Conservation (phyloP, 2,113 vertebrate species). For the Myotis lucifugus region DNA sequence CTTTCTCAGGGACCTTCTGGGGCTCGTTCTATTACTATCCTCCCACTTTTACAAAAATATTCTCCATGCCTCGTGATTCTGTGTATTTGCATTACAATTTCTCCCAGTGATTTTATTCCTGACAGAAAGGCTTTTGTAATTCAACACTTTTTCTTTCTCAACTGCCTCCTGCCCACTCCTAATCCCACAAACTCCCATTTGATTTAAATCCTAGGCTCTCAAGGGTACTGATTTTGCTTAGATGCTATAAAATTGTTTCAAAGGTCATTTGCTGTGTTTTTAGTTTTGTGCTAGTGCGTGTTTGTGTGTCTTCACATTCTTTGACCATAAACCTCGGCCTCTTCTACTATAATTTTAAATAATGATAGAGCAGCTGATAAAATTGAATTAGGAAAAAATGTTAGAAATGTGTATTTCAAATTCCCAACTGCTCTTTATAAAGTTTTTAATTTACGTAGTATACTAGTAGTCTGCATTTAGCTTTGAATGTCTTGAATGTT, state of each 20-base stretch:
- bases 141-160: not conserved
- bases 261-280: not conserved
- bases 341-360: conserved; percentile 4
- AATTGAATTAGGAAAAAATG: not conserved
- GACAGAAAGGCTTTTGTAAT: not conserved
- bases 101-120: not conserved
- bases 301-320: not conserved
- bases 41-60: not conserved
- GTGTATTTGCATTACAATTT: not conserved
- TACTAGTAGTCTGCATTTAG: not conserved
- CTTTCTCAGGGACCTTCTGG: not conserved
- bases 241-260: not conserved
- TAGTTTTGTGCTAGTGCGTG: not conserved
- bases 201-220: not conserved
- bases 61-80: not conserved
- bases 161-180: not conserved
- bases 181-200: not conserved
- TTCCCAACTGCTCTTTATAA: not conserved
- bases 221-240: not conserved
- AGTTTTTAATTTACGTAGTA: not conserved
- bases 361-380: not conserved
- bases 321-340: not conserved
- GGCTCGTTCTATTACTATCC: not conserved
- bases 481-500: not conserved
- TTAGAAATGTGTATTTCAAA: not conserved